phyloP scores from a whole-genome alignment of 2,113 vertebrate species.

The Acanthisitta chloris region DNA sequence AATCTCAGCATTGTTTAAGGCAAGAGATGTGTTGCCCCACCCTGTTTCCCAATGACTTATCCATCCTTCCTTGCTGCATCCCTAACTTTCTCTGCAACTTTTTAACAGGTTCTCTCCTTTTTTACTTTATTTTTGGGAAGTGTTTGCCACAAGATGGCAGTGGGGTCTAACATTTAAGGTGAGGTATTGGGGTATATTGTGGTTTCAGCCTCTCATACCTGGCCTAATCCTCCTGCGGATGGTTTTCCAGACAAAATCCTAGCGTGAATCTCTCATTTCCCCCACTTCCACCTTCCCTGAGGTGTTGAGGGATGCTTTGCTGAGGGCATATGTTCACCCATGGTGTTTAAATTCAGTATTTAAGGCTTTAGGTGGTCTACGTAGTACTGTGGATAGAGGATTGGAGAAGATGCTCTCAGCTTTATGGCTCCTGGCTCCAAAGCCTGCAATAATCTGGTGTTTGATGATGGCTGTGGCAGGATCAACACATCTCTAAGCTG shows the following conservation, averaged over 20 bases:
- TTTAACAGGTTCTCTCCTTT: background rate
- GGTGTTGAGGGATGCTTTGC: background rate
- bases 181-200: background rate
- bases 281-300: background rate
- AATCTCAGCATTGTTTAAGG: fast-evolving
- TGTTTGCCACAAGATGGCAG: constrained; percentile 69
- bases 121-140: background rate
- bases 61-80: background rate
- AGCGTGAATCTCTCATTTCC: background rate
- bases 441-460: background rate
- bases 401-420: background rate
- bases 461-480: background rate
- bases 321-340: fast-evolving
- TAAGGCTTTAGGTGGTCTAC: background rate
- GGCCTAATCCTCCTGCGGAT: background rate
- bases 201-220: background rate
- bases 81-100: background rate
- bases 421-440: background rate
- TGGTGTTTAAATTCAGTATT: background rate
- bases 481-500: background rate
- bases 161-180: constrained; percentile 7
- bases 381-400: fast-evolving
- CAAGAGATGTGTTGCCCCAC: background rate
- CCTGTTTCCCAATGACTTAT: background rate
- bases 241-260: background rate